A percentile compares a stretch with the other conserved stretches of the same genome.
Conservation (phyloP, 2,888 invertebrate genomes). For the Nipponacmea schrenckii region DNA sequence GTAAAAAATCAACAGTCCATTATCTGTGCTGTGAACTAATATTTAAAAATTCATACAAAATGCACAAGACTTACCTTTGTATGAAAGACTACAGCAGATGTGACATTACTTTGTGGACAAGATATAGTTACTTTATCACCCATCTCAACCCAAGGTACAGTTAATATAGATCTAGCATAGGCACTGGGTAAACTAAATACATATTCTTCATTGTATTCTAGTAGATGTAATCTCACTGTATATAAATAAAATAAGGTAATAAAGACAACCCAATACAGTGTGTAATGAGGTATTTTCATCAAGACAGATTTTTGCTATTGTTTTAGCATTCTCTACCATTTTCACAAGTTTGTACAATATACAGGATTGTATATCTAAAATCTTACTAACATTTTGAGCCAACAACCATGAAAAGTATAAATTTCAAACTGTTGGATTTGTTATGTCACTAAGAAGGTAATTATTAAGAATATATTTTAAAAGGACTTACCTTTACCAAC, state of each 20-base stretch:
- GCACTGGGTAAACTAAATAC: conserved; percentile 69
- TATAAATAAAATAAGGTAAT: neutral
- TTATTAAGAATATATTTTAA: too few relatives aligned
- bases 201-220: conserved; percentile 68
- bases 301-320: neutral
- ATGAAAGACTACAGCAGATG: conserved; percentile 69
- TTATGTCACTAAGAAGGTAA: neutral
- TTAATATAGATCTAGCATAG: conserved; percentile 71
- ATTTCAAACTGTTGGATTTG: neutral
- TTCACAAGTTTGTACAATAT: neutral
- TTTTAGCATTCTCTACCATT: neutral
- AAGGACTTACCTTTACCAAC: conserved; percentile 67
- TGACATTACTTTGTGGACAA: conserved; percentile 67
- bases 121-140: conserved; percentile 69
- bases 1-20: too few relatives aligned
- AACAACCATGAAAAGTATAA: neutral
- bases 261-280: neutral
- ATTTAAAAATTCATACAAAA: too few relatives aligned
- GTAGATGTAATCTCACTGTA: conserved; percentile 57
- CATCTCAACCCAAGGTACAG: conserved; percentile 71
- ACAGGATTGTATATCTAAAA: neutral
- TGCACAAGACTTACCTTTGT: conserved; percentile 66
- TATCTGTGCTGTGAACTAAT: too few relatives aligned
- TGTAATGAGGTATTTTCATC: neutral
- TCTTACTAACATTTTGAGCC: neutral